Percentiles rank a stretch among this genome's conserved stretches.
phyloP scores from a whole-genome alignment of 1,140 invertebrate genomes.

The Drosophila aff. region DNA sequence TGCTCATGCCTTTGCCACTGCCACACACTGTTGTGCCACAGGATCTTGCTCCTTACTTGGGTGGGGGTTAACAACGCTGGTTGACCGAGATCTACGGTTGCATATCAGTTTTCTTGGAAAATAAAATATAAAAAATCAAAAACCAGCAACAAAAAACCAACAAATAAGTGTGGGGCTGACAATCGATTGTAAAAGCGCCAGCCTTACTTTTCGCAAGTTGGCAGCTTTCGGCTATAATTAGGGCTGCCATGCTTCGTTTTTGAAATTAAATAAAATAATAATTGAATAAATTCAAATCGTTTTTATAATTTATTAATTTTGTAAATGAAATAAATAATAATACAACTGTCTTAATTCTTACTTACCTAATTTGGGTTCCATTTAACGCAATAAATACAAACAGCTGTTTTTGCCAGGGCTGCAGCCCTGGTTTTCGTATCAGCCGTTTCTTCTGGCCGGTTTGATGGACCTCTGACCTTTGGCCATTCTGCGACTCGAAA shows the following conservation, averaged over 20 bases:
- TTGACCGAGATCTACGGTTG: conserved; percentile 18
- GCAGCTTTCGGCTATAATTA: not conserved
- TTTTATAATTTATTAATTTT: not conserved
- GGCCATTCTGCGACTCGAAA: conserved; percentile 6
- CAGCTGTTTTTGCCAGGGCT: not conserved
- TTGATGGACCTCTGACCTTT: conserved; percentile 60
- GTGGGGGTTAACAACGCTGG: not conserved
- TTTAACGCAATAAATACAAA: not conserved
- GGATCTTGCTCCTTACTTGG: not conserved
- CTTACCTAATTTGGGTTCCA: not conserved
- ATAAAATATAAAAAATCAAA: conserved; percentile 69
- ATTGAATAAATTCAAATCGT: not conserved
- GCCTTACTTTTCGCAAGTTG: not conserved
- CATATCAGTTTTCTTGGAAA: conserved; percentile 36
- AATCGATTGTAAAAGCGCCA: conserved; percentile 19
- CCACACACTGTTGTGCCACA: not conserved
- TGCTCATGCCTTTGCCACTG: conserved; percentile 18
- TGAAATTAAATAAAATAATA: not conserved
- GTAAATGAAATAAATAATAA: not conserved
- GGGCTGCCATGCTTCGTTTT: conserved; percentile 6
- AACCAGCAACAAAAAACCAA: conserved; percentile 66
- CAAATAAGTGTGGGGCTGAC: conserved; percentile 53
- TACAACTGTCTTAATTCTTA: not conserved
- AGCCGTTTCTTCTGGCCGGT: conserved; percentile 12
- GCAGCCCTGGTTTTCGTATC: conserved; percentile 21